Percentiles rank a stretch among this genome's conserved stretches.
These are phyloP conservation scores for Brevimyrus niger DNA, from an alignment of 2,113 vertebrate genomes.

Conservation along the genomic window DNA sequence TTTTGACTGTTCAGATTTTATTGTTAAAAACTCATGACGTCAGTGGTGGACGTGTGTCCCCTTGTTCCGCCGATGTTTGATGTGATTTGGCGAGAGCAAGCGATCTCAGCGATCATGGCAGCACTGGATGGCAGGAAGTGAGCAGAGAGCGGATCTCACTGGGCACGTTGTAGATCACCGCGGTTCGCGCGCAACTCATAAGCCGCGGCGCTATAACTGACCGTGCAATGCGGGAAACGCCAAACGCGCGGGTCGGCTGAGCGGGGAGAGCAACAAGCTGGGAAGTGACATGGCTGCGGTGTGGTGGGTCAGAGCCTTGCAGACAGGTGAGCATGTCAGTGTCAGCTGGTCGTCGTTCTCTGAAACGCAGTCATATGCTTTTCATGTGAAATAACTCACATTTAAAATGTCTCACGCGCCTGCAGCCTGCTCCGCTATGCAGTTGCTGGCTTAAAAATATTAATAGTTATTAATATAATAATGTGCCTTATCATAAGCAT, in stretches of 20 bases:
- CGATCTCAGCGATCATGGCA: background rate
- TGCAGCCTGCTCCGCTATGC: conserved; percentile 36
- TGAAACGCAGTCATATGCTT: conserved; percentile 47
- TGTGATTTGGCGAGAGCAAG: background rate
- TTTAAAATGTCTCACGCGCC: conserved; percentile 46
- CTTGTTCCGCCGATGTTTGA: background rate
- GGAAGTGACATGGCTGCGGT: background rate
- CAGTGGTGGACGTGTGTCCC: background rate
- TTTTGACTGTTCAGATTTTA: background rate
- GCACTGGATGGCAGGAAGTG: background rate
- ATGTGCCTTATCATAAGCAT: background rate
- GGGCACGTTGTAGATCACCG: background rate
- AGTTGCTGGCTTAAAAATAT: conserved; percentile 34
- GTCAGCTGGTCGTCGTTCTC: conserved; percentile 33
- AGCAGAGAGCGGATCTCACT: background rate
- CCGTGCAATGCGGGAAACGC: background rate
- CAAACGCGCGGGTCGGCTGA: background rate
- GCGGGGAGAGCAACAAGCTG: background rate
- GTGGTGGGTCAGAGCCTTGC: background rate
- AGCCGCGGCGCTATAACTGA: background rate
- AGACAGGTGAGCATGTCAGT: conserved; percentile 14
- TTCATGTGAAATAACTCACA: conserved; percentile 35
- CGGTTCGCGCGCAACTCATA: background rate
- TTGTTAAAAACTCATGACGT: background rate
- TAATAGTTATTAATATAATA: conserved; percentile 30